These are phyloP conservation scores for Poeciliopsis gracilis DNA, from an alignment of 2,797 vertebrate genomes.

Conservation along the genomic window DNA sequence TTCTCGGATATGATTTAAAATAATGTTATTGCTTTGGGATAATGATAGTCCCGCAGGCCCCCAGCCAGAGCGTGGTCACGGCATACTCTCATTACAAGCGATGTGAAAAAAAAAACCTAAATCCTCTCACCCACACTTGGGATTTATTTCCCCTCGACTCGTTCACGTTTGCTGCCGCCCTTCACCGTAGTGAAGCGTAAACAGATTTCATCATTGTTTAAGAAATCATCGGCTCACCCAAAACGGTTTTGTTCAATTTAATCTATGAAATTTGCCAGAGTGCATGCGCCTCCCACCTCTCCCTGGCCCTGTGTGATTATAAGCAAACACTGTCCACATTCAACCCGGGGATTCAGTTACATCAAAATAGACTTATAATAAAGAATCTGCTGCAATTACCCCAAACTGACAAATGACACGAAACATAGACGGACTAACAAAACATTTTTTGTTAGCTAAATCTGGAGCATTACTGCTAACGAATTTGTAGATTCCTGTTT, in stretches of 20 bases:
- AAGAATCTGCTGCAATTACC: conserved; percentile 67
- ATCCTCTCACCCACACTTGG: conserved; percentile 42
- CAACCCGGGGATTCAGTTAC: conserved; percentile 63
- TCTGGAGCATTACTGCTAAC: conserved; percentile 58
- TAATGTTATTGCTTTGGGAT: conserved; percentile 29
- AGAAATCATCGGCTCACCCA: conserved; percentile 64
- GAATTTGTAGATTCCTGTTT: conserved; percentile 40
- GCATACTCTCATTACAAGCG: conserved; percentile 42
- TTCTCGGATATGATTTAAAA: conserved; percentile 14
- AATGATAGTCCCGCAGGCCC: conserved; percentile 28
- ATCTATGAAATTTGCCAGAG: conserved; percentile 82
- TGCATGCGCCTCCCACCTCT: conserved; percentile 68
- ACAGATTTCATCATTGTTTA: conserved; percentile 73
- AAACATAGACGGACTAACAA: conserved; percentile 61
- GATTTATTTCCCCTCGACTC: conserved; percentile 26
- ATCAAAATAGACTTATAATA: conserved; percentile 64
- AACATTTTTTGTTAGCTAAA: conserved; percentile 69
- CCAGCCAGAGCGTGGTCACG: conserved; percentile 27
- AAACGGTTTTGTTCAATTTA: conserved; percentile 78
- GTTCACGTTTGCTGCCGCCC: conserved; percentile 44
- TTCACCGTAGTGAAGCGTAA: conserved; percentile 60
- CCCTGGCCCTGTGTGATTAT: conserved; percentile 63
- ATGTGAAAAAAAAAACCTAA: conserved; percentile 43
- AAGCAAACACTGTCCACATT: conserved; percentile 68
- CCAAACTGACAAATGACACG: conserved; percentile 79